phyloP scores from a whole-genome alignment of 2,797 vertebrate genomes.

The Tapera naevia region DNA sequence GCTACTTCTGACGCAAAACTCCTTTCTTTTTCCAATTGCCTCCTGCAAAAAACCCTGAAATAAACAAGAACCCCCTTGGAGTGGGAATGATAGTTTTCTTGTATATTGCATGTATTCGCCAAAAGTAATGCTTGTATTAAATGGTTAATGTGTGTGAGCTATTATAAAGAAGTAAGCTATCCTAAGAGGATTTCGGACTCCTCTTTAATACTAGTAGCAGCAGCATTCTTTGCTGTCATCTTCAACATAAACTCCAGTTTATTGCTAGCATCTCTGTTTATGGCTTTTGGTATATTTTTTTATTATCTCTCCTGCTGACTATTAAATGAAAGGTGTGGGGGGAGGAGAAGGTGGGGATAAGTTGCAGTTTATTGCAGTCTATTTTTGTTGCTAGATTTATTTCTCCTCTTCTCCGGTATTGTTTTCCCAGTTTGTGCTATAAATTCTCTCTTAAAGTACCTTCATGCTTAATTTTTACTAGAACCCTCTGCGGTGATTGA shows the following conservation, averaged over 20 bases:
- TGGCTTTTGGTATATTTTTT: constrained; percentile 34
- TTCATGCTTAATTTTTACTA: not conserved
- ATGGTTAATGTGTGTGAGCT: not conserved
- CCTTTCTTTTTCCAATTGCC: not conserved
- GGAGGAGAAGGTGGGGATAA: not conserved
- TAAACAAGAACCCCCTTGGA: not conserved
- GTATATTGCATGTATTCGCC: not conserved
- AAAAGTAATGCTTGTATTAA: not conserved
- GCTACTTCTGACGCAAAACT: not conserved
- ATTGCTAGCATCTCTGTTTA: constrained; percentile 31
- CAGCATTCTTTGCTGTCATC: constrained; percentile 47
- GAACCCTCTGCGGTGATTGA: not conserved
- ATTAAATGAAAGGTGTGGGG: constrained; percentile 11
- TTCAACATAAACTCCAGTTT: constrained; percentile 52
- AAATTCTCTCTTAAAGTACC: not conserved
- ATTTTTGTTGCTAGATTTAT: constrained; percentile 24
- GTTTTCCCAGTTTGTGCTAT: not conserved
- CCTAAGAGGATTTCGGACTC: not conserved
- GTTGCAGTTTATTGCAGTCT: constrained; percentile 25
- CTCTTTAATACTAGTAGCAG: constrained; percentile 22
- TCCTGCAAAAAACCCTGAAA: not conserved
- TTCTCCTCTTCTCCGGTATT: not conserved
- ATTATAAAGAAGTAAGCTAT: not conserved
- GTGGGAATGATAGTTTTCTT: not conserved
- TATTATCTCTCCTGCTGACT: constrained; percentile 35